phyloP scores from a whole-genome alignment of 2,113 vertebrate species.

The Azemiops feae region DNA sequence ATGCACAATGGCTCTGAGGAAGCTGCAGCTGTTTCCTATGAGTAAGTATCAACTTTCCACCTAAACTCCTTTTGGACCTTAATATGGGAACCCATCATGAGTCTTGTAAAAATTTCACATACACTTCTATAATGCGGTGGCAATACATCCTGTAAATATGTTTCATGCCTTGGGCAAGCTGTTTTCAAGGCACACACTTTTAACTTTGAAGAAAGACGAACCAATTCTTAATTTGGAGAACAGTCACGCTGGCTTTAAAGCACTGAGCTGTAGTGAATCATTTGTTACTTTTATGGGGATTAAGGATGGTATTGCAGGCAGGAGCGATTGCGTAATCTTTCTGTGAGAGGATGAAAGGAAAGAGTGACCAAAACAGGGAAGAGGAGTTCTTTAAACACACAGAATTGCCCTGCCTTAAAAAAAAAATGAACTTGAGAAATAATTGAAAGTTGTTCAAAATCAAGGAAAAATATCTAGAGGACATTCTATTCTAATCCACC shows the following conservation, averaged over 20 bases:
- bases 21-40: slow-evolving; percentile 68
- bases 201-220: slow-evolving; percentile 65
- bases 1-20: slow-evolving; percentile 52
- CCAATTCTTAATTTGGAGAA: slow-evolving; percentile 66
- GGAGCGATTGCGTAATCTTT: slow-evolving; percentile 50
- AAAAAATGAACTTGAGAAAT: slow-evolving; percentile 53
- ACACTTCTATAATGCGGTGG: slow-evolving; percentile 63
- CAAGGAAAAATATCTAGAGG: slow-evolving; percentile 45
- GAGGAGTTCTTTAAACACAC: neutral
- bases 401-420: slow-evolving; percentile 21
- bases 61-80: slow-evolving; percentile 57
- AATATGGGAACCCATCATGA: slow-evolving; percentile 45
- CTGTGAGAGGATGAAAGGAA: neutral
- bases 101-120: slow-evolving; percentile 42
- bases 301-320: slow-evolving; percentile 59
- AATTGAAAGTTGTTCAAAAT: slow-evolving; percentile 55
- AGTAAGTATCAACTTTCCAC: slow-evolving; percentile 67
- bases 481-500: slow-evolving; percentile 13
- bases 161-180: slow-evolving; percentile 63
- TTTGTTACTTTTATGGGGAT: slow-evolving; percentile 65
- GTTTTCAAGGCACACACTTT: slow-evolving; percentile 68
- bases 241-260: slow-evolving; percentile 56
- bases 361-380: slow-evolving; percentile 43
- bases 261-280: slow-evolving; percentile 62
- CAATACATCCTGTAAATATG: slow-evolving; percentile 63